Conservation (phyloP, 92 coral and sea anemone genomes). For the Montipora capitata region DNA sequence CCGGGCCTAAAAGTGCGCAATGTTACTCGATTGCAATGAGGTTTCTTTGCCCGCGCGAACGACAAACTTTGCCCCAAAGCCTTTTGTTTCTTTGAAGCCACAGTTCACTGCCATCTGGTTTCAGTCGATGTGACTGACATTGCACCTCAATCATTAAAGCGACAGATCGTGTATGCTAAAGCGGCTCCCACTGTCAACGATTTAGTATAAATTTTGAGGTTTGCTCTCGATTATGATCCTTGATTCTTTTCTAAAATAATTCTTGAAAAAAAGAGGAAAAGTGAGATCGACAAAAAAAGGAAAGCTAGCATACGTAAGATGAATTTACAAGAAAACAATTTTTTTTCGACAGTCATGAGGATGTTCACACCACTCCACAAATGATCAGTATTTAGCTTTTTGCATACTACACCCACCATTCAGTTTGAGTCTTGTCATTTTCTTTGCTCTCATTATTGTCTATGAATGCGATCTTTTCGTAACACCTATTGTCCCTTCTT, state of each 20-base stretch:
- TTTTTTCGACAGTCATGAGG: neutral
- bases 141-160: neutral
- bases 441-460: neutral
- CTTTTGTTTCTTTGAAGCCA: no score
- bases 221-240: neutral
- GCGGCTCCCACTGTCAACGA: neutral
- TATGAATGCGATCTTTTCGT: neutral
- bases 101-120: no score
- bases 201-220: neutral
- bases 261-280: neutral
- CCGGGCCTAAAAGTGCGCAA: no score
- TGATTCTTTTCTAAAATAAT: neutral
- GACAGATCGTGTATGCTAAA: neutral
- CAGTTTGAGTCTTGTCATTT: neutral
- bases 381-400: neutral
- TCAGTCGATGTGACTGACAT: no score
- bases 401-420: neutral
- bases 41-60: no score
- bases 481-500: neutral
- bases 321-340: neutral
- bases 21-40: no score
- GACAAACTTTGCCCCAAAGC: no score
- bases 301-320: neutral
- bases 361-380: no score
- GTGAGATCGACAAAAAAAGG: neutral